Percentiles rank a stretch among this genome's conserved stretches.
These are phyloP conservation scores for Drosophila limbata DNA, from an alignment of 2,888 invertebrate genomes.

Conservation along the genomic window DNA sequence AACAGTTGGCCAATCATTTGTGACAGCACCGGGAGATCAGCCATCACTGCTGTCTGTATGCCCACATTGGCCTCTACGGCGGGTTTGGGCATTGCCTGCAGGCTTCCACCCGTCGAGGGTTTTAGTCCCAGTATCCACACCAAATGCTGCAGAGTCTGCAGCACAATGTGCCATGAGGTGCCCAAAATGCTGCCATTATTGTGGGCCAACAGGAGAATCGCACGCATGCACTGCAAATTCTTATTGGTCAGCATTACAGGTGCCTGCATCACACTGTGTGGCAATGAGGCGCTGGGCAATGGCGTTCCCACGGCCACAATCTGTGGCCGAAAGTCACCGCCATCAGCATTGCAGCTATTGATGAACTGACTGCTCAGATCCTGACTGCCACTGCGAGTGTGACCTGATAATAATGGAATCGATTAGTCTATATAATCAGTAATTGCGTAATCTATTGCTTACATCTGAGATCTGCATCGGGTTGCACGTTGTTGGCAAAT, in stretches of 20 bases:
- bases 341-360: conserved; percentile 85
- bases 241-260: conserved; percentile 98
- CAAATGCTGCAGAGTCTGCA: conserved; percentile 96
- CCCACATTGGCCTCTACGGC: conserved; percentile 92
- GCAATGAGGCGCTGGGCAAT: conserved; percentile 92
- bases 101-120: conserved; percentile 96
- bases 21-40: conserved; percentile 95
- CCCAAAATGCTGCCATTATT: conserved; percentile 96
- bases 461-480: conserved; percentile 86
- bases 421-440: neutral
- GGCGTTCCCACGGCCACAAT: conserved; percentile 99
- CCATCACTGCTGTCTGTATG: conserved; percentile 98
- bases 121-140: conserved; percentile 98
- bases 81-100: conserved; percentile 92
- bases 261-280: conserved; percentile 88
- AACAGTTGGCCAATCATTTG: conserved; percentile 96
- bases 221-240: conserved; percentile 98
- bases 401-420: conserved; percentile 80
- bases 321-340: conserved; percentile 94
- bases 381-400: conserved; percentile 86
- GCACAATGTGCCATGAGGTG: conserved; percentile 97
- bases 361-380: conserved; percentile 87
- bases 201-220: conserved; percentile 94
- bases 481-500: conserved; percentile 88
- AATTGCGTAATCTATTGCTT: conserved; percentile 8